Evolutionary conservation across 2,888 invertebrate species (phyloP), one percentile per base, ranked within the genome.

Genomic region (Ormia ochracea): DNA sequence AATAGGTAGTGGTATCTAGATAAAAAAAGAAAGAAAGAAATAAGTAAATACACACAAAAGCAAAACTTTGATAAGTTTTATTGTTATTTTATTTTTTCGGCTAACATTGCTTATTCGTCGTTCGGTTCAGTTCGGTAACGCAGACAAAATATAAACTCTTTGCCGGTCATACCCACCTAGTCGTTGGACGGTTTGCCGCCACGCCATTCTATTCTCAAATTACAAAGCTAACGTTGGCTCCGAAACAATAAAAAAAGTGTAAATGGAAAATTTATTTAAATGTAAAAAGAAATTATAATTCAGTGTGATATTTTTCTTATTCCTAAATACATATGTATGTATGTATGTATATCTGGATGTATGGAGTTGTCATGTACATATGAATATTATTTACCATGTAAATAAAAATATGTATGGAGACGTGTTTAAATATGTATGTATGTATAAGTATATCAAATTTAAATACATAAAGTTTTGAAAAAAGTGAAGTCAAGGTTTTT

Each of bases 1-100:
- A 76, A 80, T 75, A 50, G 10, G 2, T 21, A 10, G 4, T 52
- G 66, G 76, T 76, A 76, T 76, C 80, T 80, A 72, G 68, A 76
- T 80, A 66, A 9, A 66, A 33, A 59, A 52, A 52, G 56, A 36
- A 59, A 41, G 41, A 52, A 74, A 33, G 33, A 52, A 52, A 52
- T 43, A 78, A 63, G 70, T 19, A 28, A 19, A 73, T 73, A 52
- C 68, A 73, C 58, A 41, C 14, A 26, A 69, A n/a, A 59, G 41
- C 54, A 68, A 68, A 72, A 50, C 26, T 48, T 19, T 54, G 4
- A 52, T 43, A 36, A 68, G 72, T 72, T 76, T 54, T 61, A 14
- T 72, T 73, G 26, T 43, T 17, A 19, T 52, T 54, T 68, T 45
- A 21, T 2, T 58, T 58, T n/a, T 28, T 56, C 48, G 48, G 56